These are phyloP conservation scores for Magallana angulata DNA, from an alignment of 1,140 invertebrate genomes.

Conservation along the genomic window DNA sequence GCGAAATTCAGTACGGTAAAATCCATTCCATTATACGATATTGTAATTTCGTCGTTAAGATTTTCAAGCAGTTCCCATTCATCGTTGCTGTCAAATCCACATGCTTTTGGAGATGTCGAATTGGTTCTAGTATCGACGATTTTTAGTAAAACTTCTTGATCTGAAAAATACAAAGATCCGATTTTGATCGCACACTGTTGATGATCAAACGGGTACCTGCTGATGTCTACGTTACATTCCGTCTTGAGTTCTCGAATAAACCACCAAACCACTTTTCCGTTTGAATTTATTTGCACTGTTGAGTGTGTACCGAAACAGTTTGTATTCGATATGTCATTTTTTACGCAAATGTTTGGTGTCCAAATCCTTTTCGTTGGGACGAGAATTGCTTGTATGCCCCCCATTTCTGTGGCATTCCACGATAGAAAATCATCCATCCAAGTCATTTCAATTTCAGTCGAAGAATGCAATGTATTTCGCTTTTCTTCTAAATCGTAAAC, in stretches of 20 bases:
- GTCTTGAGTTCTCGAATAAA: not conserved
- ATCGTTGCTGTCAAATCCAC: not conserved
- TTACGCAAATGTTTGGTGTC: constrained; percentile 36
- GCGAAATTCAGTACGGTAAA: constrained; percentile 34
- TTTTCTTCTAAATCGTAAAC: not conserved
- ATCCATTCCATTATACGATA: not conserved
- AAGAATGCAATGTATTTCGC: not conserved
- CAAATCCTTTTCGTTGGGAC: constrained; percentile 21
- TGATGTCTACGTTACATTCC: constrained; percentile 20
- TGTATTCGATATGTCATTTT: constrained; percentile 20
- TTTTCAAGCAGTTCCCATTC: constrained; percentile 43
- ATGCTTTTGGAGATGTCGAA: not conserved
- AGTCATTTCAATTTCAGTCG: not conserved
- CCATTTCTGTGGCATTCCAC: constrained; percentile 9
- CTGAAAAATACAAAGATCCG: constrained; percentile 35
- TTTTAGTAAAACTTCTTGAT: constrained; percentile 5
- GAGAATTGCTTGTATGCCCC: not conserved
- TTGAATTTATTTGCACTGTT: not conserved
- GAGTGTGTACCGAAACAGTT: not conserved
- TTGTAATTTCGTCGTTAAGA: not conserved
- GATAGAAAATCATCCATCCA: constrained; percentile 37
- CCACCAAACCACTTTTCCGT: constrained; percentile 6
- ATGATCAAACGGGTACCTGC: constrained; percentile 45
- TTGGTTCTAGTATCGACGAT: not conserved
- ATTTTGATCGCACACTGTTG: constrained; percentile 46